Percentiles rank a stretch among this genome's conserved stretches.
phyloP scores from a whole-genome alignment of 2,888 invertebrate genomes.

The Drosophila diplacantha region DNA sequence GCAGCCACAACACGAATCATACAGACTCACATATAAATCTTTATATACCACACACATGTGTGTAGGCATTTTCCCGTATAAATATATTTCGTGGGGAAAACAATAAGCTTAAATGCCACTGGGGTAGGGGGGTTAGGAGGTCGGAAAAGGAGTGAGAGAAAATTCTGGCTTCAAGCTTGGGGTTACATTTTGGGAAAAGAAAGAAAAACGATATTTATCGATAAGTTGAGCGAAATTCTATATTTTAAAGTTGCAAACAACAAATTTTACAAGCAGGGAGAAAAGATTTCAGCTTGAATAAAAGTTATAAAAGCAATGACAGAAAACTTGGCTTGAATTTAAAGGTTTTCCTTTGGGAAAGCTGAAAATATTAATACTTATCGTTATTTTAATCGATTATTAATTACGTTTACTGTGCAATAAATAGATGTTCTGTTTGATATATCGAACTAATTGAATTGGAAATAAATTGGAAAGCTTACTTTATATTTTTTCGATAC shows the following conservation, averaged over 20 bases:
- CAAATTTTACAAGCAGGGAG: accelerated
- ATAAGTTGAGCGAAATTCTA: neutral
- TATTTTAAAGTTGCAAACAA: neutral
- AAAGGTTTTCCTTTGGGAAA: no score
- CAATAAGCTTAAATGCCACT: conserved; percentile 11
- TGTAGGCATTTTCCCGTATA: neutral
- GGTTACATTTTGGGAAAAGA: neutral
- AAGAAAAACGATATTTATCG: neutral
- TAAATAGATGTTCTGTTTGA: no score
- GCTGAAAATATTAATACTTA: neutral
- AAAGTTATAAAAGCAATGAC: neutral
- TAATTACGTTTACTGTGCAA: no score
- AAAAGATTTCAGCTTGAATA: neutral
- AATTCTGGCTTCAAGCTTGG: neutral
- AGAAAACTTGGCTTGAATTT: neutral
- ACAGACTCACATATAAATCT: conserved; percentile 2
- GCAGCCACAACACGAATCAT: conserved; percentile 14
- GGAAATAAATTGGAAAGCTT: no score
- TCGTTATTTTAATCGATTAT: neutral
- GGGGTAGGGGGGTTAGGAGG: neutral
- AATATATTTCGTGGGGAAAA: conserved; percentile 1
- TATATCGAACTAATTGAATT: no score
- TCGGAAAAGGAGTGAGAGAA: neutral
- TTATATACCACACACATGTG: neutral
- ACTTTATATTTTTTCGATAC: no score